phyloP scores from a whole-genome alignment of 2,797 vertebrate species.

The Sebastes variabilis region DNA sequence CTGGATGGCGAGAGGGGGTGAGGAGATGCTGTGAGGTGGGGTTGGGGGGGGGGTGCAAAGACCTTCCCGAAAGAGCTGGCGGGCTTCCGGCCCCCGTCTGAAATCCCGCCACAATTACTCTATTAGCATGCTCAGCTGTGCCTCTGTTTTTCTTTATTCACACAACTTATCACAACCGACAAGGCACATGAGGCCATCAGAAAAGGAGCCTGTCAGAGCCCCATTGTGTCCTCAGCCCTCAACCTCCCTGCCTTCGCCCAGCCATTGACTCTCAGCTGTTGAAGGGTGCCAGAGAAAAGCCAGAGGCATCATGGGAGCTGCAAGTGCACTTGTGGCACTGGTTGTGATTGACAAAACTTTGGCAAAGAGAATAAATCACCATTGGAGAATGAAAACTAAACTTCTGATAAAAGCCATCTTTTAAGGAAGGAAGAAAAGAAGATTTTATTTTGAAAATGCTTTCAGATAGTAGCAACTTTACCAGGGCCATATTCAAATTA shows the following conservation, averaged over 20 bases:
- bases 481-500: background rate
- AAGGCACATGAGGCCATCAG: conserved; percentile 76
- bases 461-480: background rate
- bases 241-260: conserved; percentile 44
- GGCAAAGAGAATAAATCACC: conserved; percentile 36
- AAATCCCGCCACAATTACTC: conserved; percentile 76
- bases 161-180: conserved; percentile 73
- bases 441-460: background rate
- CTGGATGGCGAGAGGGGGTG: conserved; percentile 27
- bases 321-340: conserved; percentile 54
- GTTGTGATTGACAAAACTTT: conserved; percentile 64
- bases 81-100: conserved; percentile 55
- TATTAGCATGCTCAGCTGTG: conserved; percentile 82
- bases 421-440: background rate
- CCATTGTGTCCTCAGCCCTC: conserved; percentile 66
- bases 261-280: conserved; percentile 64
- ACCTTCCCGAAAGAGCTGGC: conserved; percentile 46
- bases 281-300: conserved; percentile 58
- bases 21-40: conserved; percentile 18
- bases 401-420: background rate
- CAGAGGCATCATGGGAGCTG: conserved; percentile 69
- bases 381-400: conserved; percentile 9
- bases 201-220: conserved; percentile 73
- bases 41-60: conserved; percentile 7
- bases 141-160: conserved; percentile 73